These are phyloP conservation scores for Drosophila burlai DNA, from an alignment of 1,140 invertebrate genomes.

Conservation along the genomic window DNA sequence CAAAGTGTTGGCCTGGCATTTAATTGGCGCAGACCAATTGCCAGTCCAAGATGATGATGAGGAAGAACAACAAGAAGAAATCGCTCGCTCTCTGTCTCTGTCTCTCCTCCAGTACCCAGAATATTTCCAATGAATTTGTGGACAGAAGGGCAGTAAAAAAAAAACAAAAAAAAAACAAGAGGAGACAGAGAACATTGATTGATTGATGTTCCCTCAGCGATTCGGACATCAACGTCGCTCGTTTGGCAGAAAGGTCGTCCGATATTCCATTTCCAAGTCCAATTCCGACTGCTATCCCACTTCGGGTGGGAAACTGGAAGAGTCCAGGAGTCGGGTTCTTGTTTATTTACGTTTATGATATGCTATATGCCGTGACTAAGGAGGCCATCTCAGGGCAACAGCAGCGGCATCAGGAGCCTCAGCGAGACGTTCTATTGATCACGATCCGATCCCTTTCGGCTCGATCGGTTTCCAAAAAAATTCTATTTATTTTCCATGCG, in stretches of 20 bases:
- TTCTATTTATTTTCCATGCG: slow-evolving; percentile 80
- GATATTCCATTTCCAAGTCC: slow-evolving; percentile 36
- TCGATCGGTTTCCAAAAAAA: slow-evolving; percentile 54
- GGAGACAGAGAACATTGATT: slow-evolving; percentile 63
- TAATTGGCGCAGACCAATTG: slow-evolving; percentile 81
- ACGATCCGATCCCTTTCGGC: slow-evolving; percentile 32
- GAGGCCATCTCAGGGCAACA: slow-evolving; percentile 22
- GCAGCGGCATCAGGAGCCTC: slow-evolving; percentile 25
- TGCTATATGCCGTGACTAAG: slow-evolving; percentile 35
- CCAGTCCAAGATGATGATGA: slow-evolving; percentile 16
- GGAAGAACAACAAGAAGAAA: slow-evolving; percentile 9
- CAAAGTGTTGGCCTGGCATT: slow-evolving; percentile 81
- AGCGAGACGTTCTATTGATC: slow-evolving; percentile 55
- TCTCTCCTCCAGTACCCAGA: neutral
- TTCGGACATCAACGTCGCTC: slow-evolving; percentile 55
- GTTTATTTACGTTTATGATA: slow-evolving; percentile 67
- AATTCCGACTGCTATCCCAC: slow-evolving; percentile 32
- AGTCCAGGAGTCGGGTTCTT: slow-evolving; percentile 22
- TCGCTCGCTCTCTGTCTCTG: neutral
- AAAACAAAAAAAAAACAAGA: neutral
- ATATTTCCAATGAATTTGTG: slow-evolving; percentile 75
- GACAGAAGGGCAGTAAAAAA: slow-evolving; percentile 37
- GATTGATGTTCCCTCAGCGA: slow-evolving; percentile 71
- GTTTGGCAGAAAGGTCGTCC: slow-evolving; percentile 69
- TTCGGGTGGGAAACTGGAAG: slow-evolving; percentile 1